Evolutionary conservation across 2,888 invertebrate genomes (phyloP).

Genomic region (Mythimna loreyi): DNA sequence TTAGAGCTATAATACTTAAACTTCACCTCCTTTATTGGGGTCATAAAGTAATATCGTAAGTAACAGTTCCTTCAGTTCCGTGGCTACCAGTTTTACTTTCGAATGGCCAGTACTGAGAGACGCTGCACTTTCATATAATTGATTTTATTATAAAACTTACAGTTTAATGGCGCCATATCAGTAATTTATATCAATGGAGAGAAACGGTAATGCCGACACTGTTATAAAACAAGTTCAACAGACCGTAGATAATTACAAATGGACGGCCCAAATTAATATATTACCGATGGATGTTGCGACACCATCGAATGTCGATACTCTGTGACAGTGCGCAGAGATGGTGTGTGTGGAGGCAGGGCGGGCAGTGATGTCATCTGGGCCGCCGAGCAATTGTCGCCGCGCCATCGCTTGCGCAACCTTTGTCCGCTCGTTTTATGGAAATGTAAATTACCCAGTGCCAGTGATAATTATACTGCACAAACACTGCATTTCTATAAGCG

Average conservation of each 20-base stretch:
- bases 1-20: slow-evolving; percentile 21
- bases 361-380: slow-evolving; percentile 81
- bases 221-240: slow-evolving; percentile 65
- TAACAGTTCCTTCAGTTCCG: neutral
- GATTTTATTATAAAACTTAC: slow-evolving; percentile 19
- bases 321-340: slow-evolving; percentile 57
- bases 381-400: slow-evolving; percentile 77
- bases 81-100: slow-evolving; percentile 37
- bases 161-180: slow-evolving; percentile 17
- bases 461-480: slow-evolving; percentile 50
- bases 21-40: slow-evolving; percentile 32
- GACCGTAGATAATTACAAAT: slow-evolving; percentile 69
- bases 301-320: slow-evolving; percentile 59
- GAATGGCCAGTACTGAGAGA: slow-evolving; percentile 10
- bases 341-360: slow-evolving; percentile 34
- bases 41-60: slow-evolving; percentile 18
- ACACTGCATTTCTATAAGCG: slow-evolving; percentile 46
- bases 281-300: slow-evolving; percentile 67
- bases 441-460: slow-evolving; percentile 53
- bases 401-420: slow-evolving; percentile 61
- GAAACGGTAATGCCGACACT: slow-evolving; percentile 31
- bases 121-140: slow-evolving; percentile 29
- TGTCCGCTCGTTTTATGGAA: slow-evolving; percentile 48
- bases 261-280: slow-evolving; percentile 68
- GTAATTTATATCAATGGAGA: slow-evolving; percentile 39